Conservation (phyloP, 92 coral and sea anemone genomes). For the Porites lobata region DNA sequence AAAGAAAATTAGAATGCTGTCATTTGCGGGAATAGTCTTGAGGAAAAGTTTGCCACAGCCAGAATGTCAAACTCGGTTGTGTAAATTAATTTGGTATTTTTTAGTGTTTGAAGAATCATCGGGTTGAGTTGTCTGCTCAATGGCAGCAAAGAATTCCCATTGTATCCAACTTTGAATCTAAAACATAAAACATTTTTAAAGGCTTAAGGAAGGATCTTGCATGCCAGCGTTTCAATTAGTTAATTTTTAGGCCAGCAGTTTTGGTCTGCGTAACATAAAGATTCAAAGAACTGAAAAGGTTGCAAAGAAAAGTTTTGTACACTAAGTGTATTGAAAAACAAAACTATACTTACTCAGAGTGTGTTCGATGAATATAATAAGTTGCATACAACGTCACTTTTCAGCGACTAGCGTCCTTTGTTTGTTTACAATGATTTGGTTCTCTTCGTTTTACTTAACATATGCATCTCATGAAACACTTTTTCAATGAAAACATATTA, state of each 20-base stretch:
- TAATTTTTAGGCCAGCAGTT: too few relatives aligned
- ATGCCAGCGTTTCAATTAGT: too few relatives aligned
- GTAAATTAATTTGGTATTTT: too few relatives aligned
- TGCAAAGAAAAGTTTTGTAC: background rate
- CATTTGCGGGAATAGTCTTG: too few relatives aligned
- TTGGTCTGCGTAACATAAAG: background rate
- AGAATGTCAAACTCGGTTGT: background rate
- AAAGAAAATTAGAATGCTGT: too few relatives aligned
- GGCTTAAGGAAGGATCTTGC: background rate
- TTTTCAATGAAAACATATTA: background rate
- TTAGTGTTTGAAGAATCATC: background rate
- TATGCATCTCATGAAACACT: background rate
- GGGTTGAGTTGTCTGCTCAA: background rate
- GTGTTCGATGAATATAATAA: too few relatives aligned
- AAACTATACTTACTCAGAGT: background rate
- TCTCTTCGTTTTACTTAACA: too few relatives aligned
- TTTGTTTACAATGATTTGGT: background rate
- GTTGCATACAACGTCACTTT: too few relatives aligned
- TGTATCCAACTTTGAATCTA: slow-evolving; percentile 21
- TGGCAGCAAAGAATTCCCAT: background rate
- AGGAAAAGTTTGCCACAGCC: too few relatives aligned
- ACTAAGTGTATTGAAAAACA: background rate
- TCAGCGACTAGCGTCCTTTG: background rate
- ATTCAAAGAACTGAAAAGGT: background rate
- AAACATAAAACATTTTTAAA: background rate